Base-by-base conservation (phyloP, 2,113 vertebrate species). In the Hymenochirus boettgeri region DNA sequence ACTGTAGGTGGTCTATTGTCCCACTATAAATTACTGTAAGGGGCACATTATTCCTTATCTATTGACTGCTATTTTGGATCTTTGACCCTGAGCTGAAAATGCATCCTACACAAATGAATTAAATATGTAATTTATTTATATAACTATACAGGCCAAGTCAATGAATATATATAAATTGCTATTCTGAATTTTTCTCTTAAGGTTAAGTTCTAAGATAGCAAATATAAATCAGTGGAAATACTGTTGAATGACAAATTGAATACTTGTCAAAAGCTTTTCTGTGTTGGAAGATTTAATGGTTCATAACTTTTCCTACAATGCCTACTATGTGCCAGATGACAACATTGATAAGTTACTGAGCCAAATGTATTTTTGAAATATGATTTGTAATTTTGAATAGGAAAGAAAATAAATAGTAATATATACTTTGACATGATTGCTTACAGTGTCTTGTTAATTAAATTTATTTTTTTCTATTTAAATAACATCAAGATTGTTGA, bases 201-300 rank as follows among this genome's bases (percentile, higher is more conserved):
- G 74, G 77, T 80, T 75, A 72, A 76, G 57, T 75, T 72, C 74
- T 72, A 75, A 71, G 72, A 54, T 76, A 71, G 69, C 74, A 63
- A 77, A 76, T 77, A 70, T 75, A 74, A 76, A 76, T 72, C 70
- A n/a, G 74, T 69, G 70, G 79, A 73, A 75, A 63, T 73, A 73
- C 76, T 80, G 69, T 76, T 75, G 70, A 76, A 60, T 69, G 73
- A 76, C 61, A 77, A 80, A 83, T 81, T 77, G 77, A 79, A 78
- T 79, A 80, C 76, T 69, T 80, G 78, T 80, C 78, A 78, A 69
- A 74, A 73, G 72, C 64, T 74, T 78, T 75, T 79, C 77, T 74
- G 76, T 75, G 71, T 61, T 75, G 57, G 75, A 63, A 74, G 72
- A 76, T 80, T 61, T 71, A 79, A 72, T 78, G 73, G 75, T 73